Base-by-base conservation (phyloP, 1,140 invertebrate species). In the Pinna nobilis region DNA sequence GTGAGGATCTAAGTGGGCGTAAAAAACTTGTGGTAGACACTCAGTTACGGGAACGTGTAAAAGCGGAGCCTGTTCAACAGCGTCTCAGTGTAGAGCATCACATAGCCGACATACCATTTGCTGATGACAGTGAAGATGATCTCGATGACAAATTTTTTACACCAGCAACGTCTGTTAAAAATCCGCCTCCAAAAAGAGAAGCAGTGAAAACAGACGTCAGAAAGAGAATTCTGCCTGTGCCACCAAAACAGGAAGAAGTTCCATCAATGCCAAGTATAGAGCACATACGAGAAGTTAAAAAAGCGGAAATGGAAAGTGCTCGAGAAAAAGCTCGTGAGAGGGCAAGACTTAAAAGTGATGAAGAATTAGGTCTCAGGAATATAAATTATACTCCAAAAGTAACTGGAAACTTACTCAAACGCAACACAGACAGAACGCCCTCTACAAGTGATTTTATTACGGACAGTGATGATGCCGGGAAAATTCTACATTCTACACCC, bases 81-180 rank as follows among this genome's bases (percentile, higher is more conserved):
- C 49, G 51, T 33, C 49, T 50, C 32, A 57, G 64, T 53, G 30
- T 37, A 28, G 78, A 65, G 4, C 73, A 81, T 13, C 41, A 72
- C 53, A 80, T 81, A 35, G 82, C 83, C 50, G 83, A 87, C 63
- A 86, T 87, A 70, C 85, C 85, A 13, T 87, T 86, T 81, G 85
- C 84, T 32, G 85, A 87, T 78, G 84, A 87, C 66, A 86, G 82
- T 73, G 83, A 84, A 23, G 76, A 81, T 50, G 83, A 82, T 13
- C 35, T 68, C 15, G 39, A n/a, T 0, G 84, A 85, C 3, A 78
- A 78, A 59, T 85, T 86, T 57, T 84, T 76, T 55, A 86, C 84
- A 18, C 84, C 84, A 13, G 68, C 57, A 6, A 83, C 83, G 15
- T 80, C 82, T 23, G 61, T 82, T 2, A 85, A 84, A 55, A 59